phyloP scores from a whole-genome alignment of 2,797 vertebrate genomes.

The Pseudopleuronectes americanus region DNA sequence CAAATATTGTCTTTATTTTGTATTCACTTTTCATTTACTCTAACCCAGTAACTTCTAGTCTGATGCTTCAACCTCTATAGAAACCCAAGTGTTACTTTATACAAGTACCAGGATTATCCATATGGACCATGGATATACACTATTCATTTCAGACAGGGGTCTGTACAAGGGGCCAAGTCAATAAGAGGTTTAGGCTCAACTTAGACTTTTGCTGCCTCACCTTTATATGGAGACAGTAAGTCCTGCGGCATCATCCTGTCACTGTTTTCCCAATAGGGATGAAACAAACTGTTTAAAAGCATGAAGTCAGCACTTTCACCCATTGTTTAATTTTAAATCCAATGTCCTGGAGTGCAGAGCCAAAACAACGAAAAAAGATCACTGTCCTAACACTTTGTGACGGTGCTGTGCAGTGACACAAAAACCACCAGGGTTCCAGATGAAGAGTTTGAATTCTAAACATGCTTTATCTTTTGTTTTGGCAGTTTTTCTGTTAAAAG shows the following conservation, averaged over 20 bases:
- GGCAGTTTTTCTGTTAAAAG: background rate
- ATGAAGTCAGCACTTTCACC: slow-evolving; percentile 20
- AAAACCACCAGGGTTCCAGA: background rate
- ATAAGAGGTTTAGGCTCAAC: too few species aligned
- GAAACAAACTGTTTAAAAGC: slow-evolving; percentile 17
- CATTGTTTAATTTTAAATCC: slow-evolving; percentile 27
- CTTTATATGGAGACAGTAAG: too few species aligned
- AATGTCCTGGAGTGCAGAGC: slow-evolving; percentile 14
- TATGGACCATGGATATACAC: too few species aligned
- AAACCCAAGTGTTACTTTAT: too few species aligned
- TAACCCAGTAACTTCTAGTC: too few species aligned
- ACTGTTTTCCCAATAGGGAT: background rate
- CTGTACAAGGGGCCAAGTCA: too few species aligned
- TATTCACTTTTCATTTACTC: too few species aligned
- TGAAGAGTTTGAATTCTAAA: slow-evolving; percentile 14
- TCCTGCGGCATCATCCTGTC: background rate
- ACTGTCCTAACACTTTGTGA: slow-evolving; percentile 19
- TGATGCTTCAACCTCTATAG: too few species aligned
- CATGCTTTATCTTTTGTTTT: background rate
- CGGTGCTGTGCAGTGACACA: slow-evolving; percentile 8
- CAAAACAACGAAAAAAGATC: slow-evolving; percentile 16
- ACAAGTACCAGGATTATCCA: too few species aligned
- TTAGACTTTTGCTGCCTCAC: too few species aligned
- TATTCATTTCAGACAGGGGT: too few species aligned
- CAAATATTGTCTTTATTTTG: too few species aligned